Evolutionary conservation across 2,888 invertebrate species (phyloP), one percentile per base, ranked within the genome.

Genomic region (Muschampia plurimacula): DNA sequence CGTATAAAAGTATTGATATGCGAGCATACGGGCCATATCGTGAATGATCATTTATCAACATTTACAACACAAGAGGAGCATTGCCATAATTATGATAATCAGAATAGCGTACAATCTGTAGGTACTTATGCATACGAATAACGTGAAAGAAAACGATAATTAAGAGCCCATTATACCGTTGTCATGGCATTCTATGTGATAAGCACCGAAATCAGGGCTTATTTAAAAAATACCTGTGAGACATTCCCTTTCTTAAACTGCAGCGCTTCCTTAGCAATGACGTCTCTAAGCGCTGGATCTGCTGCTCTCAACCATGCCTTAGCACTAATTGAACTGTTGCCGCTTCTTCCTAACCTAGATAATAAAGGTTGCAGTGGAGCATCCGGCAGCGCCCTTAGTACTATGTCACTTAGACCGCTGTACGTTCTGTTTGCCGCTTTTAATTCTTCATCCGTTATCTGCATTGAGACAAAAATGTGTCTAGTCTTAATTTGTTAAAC

Each of bases 211-310:
- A 41, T 41, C 9, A 41, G 9, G 6, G 9, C 41, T 32, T 32
- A 32, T 32, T 22, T 22, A 22, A 32, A 32, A 44, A 12, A 75
- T 80, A 94, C 94, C 89, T 95, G 95, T 2, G 95, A 94, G 10
- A 93, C 87, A 73, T 95, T 93, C 32, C 96, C 96, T 83, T 96
- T 95, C 80, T 96, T 96, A 95, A 97, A 98, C 79, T 98, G 97
- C 62, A 98, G 87, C 1, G 98, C 97, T 90, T 98, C 98, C 87
- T 98, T 98, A 69, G 97, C 97, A 68, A 98, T 97, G 12, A 98
- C 98, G 77, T 96, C 96, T 81, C 96, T 95, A 69, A 98, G 89
- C 6, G 97, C 97, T 39, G 97, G 96, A 86, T 98, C 97, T 13
- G 97, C 96, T 12, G 95, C 92, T 82, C 96, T 91, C 57, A 97